phyloP scores from a whole-genome alignment of 2,797 vertebrate species.

The Tauraco hartlaubi region DNA sequence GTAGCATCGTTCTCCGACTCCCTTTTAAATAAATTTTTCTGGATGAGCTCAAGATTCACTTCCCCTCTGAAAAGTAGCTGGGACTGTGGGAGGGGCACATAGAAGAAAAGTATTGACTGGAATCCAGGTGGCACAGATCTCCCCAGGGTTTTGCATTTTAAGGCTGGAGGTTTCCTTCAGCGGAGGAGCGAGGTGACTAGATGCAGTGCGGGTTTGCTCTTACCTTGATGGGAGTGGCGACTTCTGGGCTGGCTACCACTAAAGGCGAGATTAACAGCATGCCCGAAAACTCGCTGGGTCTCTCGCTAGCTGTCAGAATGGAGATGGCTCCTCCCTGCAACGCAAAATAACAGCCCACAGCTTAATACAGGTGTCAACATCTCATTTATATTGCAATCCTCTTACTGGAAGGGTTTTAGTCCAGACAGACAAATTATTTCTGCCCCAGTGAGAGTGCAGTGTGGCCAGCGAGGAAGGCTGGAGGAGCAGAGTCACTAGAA shows the following conservation, averaged over 20 bases:
- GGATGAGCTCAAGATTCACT: not conserved
- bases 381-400: not conserved
- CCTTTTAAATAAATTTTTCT: not conserved
- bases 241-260: slow-evolving; percentile 93
- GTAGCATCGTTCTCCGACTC: not conserved
- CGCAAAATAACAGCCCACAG: slow-evolving; percentile 34
- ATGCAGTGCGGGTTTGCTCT: not conserved
- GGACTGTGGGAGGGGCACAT: not conserved
- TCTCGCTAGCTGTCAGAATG: slow-evolving; percentile 91
- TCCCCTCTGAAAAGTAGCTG: not conserved
- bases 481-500: not conserved
- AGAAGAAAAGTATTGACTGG: not conserved
- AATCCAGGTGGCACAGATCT: not conserved
- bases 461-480: not conserved
- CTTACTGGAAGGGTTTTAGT: not conserved
- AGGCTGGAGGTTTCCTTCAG: not conserved
- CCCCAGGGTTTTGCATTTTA: not conserved
- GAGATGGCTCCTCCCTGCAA: slow-evolving; percentile 93
- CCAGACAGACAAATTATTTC: not conserved
- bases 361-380: slow-evolving; percentile 12
- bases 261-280: slow-evolving; percentile 92
- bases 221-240: slow-evolving; percentile 96
- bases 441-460: not conserved
- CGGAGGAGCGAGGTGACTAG: not conserved
- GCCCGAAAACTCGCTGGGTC: slow-evolving; percentile 88